A percentile compares a stretch with the other conserved stretches of the same genome.
Evolutionary conservation across 2,888 invertebrate species (phyloP).

Genomic region (Xestoiulus laeticollis): DNA sequence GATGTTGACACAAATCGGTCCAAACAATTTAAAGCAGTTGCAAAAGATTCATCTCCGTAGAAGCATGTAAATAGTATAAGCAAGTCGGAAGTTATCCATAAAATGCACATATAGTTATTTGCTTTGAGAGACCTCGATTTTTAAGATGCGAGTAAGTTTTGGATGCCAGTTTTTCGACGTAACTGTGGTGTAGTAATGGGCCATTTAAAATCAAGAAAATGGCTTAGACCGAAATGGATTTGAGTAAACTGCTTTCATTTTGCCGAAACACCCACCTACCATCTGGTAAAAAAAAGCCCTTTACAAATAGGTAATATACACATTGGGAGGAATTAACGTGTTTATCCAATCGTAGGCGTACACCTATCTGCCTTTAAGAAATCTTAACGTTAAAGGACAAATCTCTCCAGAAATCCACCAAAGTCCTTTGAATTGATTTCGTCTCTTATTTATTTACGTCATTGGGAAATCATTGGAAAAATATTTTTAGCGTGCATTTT

Average conservation of each 20-base stretch:
- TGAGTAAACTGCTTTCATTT: neutral
- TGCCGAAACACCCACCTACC: neutral
- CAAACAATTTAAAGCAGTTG: neutral
- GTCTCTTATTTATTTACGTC: neutral
- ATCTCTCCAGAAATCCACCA: neutral
- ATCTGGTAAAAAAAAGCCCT: neutral
- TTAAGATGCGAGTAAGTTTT: neutral
- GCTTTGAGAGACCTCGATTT: neutral
- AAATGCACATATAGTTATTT: neutral
- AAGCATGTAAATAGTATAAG: neutral
- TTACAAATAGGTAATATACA: neutral
- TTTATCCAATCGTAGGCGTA: neutral
- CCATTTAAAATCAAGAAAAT: neutral
- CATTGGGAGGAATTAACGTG: neutral
- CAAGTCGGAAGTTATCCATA: too few relatives aligned
- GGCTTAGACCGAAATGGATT: neutral
- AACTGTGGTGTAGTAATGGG: neutral
- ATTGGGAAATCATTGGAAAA: neutral
- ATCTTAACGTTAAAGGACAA: neutral
- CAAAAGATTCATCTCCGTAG: neutral
- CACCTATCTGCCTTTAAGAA: neutral
- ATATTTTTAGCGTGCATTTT: slow-evolving; percentile 18
- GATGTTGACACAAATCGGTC: neutral
- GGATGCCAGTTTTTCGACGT: neutral
- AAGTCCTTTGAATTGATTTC: neutral